These are phyloP conservation scores for Passer domesticus DNA, from an alignment of 2,113 vertebrate species.

Conservation along the genomic window DNA sequence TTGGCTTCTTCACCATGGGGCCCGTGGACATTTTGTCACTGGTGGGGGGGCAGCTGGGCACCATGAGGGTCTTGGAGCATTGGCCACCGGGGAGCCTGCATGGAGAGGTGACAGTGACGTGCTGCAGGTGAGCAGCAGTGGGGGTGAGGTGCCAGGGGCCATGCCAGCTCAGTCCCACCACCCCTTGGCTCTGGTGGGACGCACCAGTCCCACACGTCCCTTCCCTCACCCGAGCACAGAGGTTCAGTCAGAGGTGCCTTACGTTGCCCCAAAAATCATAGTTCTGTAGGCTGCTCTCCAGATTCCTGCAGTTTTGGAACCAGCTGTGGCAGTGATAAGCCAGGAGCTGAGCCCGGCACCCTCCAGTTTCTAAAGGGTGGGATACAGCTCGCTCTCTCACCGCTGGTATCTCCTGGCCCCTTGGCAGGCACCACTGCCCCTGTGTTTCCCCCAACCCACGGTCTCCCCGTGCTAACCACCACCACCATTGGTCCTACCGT, in stretches of 20 bases:
- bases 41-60: conserved; percentile 72
- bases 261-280: neutral
- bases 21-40: conserved; percentile 78
- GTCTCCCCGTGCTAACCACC: neutral
- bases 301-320: rapidly evolving
- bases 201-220: rapidly evolving
- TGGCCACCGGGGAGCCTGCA: conserved; percentile 54
- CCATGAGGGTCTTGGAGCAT: conserved; percentile 74
- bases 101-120: rapidly evolving
- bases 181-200: rapidly evolving
- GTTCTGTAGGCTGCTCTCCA: neutral
- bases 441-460: rapidly evolving
- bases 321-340: neutral
- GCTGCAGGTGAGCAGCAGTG: neutral
- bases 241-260: neutral
- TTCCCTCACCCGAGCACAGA: rapidly evolving
- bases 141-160: neutral
- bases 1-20: conserved; percentile 79
- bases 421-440: neutral
- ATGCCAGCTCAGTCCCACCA: rapidly evolving
- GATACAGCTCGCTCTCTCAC: rapidly evolving
- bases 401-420: neutral
- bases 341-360: rapidly evolving
- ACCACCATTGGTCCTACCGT: neutral
- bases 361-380: neutral